Percentiles rank a stretch among this genome's conserved stretches.
Evolutionary conservation across 2,797 vertebrate genomes (phyloP).

Genomic region (Gallinago nigripennis): DNA sequence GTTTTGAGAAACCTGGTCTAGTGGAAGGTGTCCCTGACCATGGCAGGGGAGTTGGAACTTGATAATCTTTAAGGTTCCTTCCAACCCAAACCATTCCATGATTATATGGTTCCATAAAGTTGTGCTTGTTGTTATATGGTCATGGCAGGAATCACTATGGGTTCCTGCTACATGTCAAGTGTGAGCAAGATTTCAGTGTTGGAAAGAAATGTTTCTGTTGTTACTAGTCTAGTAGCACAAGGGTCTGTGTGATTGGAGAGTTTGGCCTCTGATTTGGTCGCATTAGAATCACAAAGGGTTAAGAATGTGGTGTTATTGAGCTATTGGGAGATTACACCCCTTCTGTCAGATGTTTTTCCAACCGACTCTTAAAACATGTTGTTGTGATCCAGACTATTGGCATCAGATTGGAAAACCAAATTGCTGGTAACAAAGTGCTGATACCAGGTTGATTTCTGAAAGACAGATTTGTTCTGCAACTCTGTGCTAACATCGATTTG

Average conservation of each 20-base stretch:
- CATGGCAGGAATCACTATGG: neutral
- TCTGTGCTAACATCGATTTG: neutral
- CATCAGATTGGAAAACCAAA: neutral
- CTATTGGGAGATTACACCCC: neutral
- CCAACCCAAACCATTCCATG: neutral
- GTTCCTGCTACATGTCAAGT: neutral
- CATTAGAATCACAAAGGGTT: neutral
- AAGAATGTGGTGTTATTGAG: neutral
- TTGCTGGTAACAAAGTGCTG: neutral
- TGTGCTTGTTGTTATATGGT: accelerated
- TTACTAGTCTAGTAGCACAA: neutral
- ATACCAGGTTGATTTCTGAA: neutral
- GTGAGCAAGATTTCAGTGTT: neutral
- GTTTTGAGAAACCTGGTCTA: neutral
- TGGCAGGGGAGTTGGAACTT: neutral
- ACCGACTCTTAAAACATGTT: neutral
- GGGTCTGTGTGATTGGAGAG: neutral
- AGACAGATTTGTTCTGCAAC: neutral
- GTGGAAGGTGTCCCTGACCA: neutral
- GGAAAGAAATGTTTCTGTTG: neutral
- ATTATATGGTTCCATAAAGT: neutral
- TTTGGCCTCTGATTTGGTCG: neutral
- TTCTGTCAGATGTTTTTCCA: neutral
- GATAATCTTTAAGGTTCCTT: neutral
- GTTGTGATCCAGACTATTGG: neutral